Evolutionary conservation across 2,113 vertebrate genomes (phyloP), one percentile per base, ranked within the genome.

Genomic region (Sylvia atricapilla): DNA sequence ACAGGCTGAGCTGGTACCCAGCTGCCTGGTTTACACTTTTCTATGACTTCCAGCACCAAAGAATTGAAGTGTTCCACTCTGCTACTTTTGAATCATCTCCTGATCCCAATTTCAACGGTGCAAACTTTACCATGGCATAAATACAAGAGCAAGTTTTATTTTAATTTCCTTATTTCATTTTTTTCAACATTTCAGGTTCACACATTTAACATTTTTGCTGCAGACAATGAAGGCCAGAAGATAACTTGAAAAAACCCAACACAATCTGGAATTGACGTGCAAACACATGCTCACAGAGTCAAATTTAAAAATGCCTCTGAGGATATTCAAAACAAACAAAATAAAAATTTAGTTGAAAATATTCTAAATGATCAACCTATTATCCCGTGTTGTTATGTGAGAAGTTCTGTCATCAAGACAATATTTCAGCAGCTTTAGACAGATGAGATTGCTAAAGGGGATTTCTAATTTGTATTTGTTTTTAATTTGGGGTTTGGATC

Each of bases 401-500:
- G 87, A 86, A 85, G 35, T 77, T 70, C 79, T 96, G 90, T 95
- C 90, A 86, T 90, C 83, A 68, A 85, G 75, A 86, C 82, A 58
- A 31, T 88, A 92, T 91, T 84, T 85, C 93, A 93, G 35, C 92
- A 90, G 90, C 86, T 92, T 91, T 80, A 93, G 68, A 70, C 59
- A 84, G 68, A 96, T 77, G 79, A 88, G 79, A 64, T 84, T 90
- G 88, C 90, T 60, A 87, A 83, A 88, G 88, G 76, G 88, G 64
- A 86, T 94, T 92, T 89, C 83, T 93, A 72, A 84, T 75, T 96
- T 84, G 64, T 94, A 41, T 96, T 96, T 97, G 93, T 87, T 96
- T 97, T 96, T 92, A 96, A 96, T 97, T 96, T 92, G 76, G 74
- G 86, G 95, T 92, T 94, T 96, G 95, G 93, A 97, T 92, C 89